Conservation (phyloP, 92 coral and sea anemone genomes). For the Epizoanthus scotinus region DNA sequence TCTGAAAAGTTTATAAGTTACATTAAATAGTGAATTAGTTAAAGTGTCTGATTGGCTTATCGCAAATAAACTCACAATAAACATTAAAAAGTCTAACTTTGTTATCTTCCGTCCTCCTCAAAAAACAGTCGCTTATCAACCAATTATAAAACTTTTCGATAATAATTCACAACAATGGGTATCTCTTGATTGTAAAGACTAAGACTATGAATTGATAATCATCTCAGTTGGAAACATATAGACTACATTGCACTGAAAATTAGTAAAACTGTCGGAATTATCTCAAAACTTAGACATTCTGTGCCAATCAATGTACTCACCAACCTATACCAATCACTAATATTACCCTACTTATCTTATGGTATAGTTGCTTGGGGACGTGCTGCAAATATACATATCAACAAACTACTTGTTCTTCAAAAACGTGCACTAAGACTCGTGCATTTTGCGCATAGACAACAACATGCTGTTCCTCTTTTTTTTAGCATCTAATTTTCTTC, state of each 20-base stretch:
- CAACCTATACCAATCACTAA: slow-evolving; percentile 24
- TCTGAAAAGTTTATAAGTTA: slow-evolving; percentile 25
- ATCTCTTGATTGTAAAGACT: slow-evolving; percentile 13
- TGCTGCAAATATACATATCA: slow-evolving; percentile 33
- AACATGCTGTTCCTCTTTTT: no score
- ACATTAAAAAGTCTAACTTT: slow-evolving; percentile 46
- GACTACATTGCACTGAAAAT: background rate
- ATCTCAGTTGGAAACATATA: slow-evolving; percentile 25
- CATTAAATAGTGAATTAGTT: slow-evolving; percentile 30
- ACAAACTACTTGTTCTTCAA: slow-evolving; percentile 30
- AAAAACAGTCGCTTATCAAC: slow-evolving; percentile 16
- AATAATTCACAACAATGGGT: background rate
- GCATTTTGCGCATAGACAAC: no score
- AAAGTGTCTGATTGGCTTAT: slow-evolving; percentile 50
- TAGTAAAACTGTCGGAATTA: slow-evolving; percentile 17
- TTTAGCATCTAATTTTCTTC: no score
- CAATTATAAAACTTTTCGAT: background rate
- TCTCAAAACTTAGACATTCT: slow-evolving; percentile 13
- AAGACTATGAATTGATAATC: slow-evolving; percentile 6
- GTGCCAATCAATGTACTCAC: slow-evolving; percentile 15
- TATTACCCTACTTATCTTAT: slow-evolving; percentile 33
- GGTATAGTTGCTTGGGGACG: slow-evolving; percentile 35
- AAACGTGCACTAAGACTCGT: slow-evolving; percentile 36
- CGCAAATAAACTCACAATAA: slow-evolving; percentile 51
- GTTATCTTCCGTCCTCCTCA: slow-evolving; percentile 50